Conservation (phyloP, 2,797 vertebrate species). For the Eulemur albifrons region DNA sequence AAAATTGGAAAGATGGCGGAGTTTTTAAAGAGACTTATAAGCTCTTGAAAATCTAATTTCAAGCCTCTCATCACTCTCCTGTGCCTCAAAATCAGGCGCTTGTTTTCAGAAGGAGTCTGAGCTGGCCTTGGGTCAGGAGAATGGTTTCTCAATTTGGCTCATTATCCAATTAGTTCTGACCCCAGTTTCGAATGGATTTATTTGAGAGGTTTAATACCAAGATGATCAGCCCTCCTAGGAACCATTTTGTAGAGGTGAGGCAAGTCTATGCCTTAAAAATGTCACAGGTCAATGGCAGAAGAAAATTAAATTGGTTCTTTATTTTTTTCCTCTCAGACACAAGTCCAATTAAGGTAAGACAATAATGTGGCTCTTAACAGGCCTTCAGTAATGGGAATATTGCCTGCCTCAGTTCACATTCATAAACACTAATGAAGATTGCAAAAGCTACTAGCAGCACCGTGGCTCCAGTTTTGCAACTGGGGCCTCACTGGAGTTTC, state of each 20-base stretch:
- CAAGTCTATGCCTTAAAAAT: slow-evolving; percentile 25
- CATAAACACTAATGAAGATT: slow-evolving; percentile 62
- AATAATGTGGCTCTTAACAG: slow-evolving; percentile 74
- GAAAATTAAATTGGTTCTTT: slow-evolving; percentile 63
- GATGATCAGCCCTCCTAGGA: slow-evolving; percentile 39
- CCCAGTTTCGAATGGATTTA: slow-evolving; percentile 24
- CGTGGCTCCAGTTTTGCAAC: slow-evolving; percentile 51
- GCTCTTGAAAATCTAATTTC: neutral
- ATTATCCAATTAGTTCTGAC: slow-evolving; percentile 40
- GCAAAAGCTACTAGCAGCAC: slow-evolving; percentile 65
- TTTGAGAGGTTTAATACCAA: slow-evolving; percentile 35
- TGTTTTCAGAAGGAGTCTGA: slow-evolving; percentile 12
- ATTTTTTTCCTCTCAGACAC: slow-evolving; percentile 38
- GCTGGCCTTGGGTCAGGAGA: neutral
- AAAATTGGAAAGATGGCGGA: neutral
- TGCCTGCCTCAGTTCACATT: slow-evolving; percentile 69
- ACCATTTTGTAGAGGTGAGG: slow-evolving; percentile 11
- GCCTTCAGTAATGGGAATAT: slow-evolving; percentile 67
- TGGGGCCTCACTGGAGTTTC: slow-evolving; percentile 41
- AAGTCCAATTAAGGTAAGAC: slow-evolving; percentile 73
- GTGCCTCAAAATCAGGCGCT: neutral
- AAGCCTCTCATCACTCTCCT: neutral
- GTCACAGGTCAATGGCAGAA: slow-evolving; percentile 62
- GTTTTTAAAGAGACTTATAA: neutral
- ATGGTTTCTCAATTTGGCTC: neutral